A percentile compares a stretch with the other conserved stretches of the same genome.
phyloP scores from a whole-genome alignment of 2,113 vertebrate genomes.

The Hiodon tergisus region DNA sequence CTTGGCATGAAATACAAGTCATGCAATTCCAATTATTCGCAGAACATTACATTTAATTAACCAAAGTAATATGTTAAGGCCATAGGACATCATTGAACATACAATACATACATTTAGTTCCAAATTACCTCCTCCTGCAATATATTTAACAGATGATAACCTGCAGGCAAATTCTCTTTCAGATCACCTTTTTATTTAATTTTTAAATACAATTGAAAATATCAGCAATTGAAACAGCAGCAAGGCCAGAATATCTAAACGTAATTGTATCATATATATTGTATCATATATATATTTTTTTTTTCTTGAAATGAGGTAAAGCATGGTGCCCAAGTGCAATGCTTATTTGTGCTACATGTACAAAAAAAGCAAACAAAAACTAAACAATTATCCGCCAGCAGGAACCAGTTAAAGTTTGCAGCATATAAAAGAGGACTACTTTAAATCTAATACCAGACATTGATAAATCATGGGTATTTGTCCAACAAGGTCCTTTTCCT shows the following conservation, averaged over 20 bases:
- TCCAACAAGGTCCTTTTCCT: slow-evolving; percentile 31
- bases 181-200: slow-evolving; percentile 49
- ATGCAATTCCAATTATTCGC: slow-evolving; percentile 29
- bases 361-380: slow-evolving; percentile 55
- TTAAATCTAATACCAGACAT: slow-evolving; percentile 27
- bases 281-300: slow-evolving; percentile 46
- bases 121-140: slow-evolving; percentile 43
- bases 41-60: slow-evolving; percentile 33
- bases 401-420: slow-evolving; percentile 58
- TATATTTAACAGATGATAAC: slow-evolving; percentile 45
- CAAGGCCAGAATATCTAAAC: slow-evolving; percentile 72
- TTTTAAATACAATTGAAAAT: slow-evolving; percentile 48
- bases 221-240: slow-evolving; percentile 78
- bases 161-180: slow-evolving; percentile 45
- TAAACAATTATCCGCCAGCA: slow-evolving; percentile 37
- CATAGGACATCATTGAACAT: slow-evolving; percentile 33
- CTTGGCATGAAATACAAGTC: slow-evolving; percentile 32
- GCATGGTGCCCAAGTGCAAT: slow-evolving; percentile 86
- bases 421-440: slow-evolving; percentile 60
- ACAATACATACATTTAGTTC: slow-evolving; percentile 39
- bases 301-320: slow-evolving; percentile 91
- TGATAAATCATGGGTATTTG: slow-evolving; percentile 15
- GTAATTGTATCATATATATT: slow-evolving; percentile 42
- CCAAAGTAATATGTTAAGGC: slow-evolving; percentile 44
- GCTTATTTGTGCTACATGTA: slow-evolving; percentile 87